Conservation (phyloP, 2,797 vertebrate species). For the Vespertilio murinus region DNA sequence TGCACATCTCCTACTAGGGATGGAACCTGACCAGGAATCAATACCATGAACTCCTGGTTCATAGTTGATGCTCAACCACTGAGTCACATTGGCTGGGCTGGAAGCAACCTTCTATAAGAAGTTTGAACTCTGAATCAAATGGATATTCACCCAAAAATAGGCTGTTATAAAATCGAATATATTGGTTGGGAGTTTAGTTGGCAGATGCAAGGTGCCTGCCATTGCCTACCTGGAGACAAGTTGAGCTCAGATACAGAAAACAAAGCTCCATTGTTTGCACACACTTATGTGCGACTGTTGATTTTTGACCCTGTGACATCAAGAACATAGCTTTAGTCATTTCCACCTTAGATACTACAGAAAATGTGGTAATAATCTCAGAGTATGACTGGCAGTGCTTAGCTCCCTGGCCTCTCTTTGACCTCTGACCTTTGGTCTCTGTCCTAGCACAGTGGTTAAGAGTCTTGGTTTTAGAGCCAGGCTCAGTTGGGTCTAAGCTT, state of each 20-base stretch:
- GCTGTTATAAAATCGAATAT: neutral
- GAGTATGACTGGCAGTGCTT: neutral
- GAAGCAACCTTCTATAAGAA: neutral
- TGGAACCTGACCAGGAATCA: no score
- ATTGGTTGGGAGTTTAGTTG: neutral
- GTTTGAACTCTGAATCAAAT: neutral
- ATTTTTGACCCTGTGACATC: neutral
- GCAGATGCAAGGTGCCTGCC: neutral
- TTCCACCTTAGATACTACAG: neutral
- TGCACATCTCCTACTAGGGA: no score
- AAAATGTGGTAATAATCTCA: neutral
- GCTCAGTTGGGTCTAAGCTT: neutral
- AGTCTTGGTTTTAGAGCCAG: neutral
- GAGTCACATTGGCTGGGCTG: no score
- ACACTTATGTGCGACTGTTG: neutral
- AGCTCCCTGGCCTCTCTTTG: neutral
- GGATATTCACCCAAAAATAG: neutral
- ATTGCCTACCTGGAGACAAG: neutral
- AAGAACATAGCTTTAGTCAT: neutral
- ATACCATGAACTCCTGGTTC: no score
- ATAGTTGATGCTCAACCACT: no score
- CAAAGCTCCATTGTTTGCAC: neutral
- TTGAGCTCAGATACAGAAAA: neutral
- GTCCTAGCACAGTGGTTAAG: neutral
- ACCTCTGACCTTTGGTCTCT: neutral